Base-by-base conservation (phyloP, 2,888 invertebrate species). In the Caenorhabditis afra region DNA sequence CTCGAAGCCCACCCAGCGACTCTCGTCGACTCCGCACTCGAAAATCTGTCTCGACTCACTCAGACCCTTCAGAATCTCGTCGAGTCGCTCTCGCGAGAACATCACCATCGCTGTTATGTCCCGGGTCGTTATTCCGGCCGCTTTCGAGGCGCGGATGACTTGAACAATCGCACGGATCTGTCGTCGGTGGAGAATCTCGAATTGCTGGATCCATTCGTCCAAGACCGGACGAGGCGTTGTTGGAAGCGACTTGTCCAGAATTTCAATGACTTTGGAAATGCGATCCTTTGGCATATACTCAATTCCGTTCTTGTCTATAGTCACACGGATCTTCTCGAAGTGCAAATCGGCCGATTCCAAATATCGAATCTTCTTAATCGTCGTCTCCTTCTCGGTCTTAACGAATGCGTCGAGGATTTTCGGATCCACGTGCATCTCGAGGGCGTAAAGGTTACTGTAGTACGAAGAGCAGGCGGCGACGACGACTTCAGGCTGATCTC, bases 331-430 rank as follows among this genome's bases (percentile, higher is more conserved):
- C 50, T 82, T 73, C 45, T 89, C 88, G 18, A 89, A 71, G 8
- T 85, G 85, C n/a, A 89, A 62, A 62, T 87, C 81, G 8, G 86
- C 76, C 52, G 81, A 84, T 53, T 88, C 88, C 55, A 88, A 59
- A 39, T 88, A 82, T 23, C 87, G 81, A 23, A 88, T 82, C 71
- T 87, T 86, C 64, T 88, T 88, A 1, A 85, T 85, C 0, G 82
- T 79, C 45, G 73, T 73, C 44, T 75, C 71, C n/a, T 71, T 53
- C 1, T 81, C 73, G 10, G 59, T 41, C 14, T 45, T 64, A 0
- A 66, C 66, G 59, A 85, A 86, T 37, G 79, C 77, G 1, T 57
- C 39, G 44, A 86, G 59, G 23, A 86, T 75, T 7, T 76, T 66
- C 14, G 74, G 68, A 20, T 83, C 83, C 0, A 86, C 81, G 1